Evolutionary conservation across 2,797 vertebrate species (phyloP).

Genomic region (Sparidentex hasta): DNA sequence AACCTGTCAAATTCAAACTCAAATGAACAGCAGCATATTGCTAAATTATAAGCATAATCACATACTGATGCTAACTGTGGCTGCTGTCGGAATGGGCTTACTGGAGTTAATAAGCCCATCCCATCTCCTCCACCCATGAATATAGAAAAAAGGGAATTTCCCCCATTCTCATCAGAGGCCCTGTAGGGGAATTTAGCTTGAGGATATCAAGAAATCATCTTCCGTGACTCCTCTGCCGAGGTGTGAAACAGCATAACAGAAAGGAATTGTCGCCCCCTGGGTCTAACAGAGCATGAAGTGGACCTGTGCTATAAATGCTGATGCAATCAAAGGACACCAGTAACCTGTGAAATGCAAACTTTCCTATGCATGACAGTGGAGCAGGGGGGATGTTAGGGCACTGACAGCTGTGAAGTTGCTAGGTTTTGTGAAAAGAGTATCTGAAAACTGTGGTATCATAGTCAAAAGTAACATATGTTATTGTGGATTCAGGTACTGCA

Average conservation of each 20-base stretch:
- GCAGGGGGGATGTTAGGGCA: background rate
- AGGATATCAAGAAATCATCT: slow-evolving; percentile 67
- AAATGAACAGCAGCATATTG: too few relatives aligned
- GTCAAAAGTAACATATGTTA: background rate
- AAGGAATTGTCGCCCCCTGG: slow-evolving; percentile 34
- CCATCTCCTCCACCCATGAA: slow-evolving; percentile 25
- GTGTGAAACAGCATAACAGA: slow-evolving; percentile 63
- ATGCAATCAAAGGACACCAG: slow-evolving; percentile 82
- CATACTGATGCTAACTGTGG: too few relatives aligned
- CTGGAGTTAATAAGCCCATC: background rate
- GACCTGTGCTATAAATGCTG: slow-evolving; percentile 78
- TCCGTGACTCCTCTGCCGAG: slow-evolving; percentile 62
- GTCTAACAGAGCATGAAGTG: slow-evolving; percentile 77
- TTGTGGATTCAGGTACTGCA: background rate
- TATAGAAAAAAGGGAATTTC: slow-evolving; percentile 26
- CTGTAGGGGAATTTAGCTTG: slow-evolving; percentile 56
- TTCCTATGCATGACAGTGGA: slow-evolving; percentile 62
- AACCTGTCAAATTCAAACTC: too few relatives aligned
- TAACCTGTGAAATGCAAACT: slow-evolving; percentile 82
- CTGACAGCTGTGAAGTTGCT: background rate
- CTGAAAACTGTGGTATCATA: background rate
- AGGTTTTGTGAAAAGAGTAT: background rate
- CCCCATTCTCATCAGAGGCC: slow-evolving; percentile 50
- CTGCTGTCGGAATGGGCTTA: background rate
- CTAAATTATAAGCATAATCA: too few relatives aligned